Evolutionary conservation across 2,888 invertebrate species (phyloP).

Genomic region (Calephelis perditalis): DNA sequence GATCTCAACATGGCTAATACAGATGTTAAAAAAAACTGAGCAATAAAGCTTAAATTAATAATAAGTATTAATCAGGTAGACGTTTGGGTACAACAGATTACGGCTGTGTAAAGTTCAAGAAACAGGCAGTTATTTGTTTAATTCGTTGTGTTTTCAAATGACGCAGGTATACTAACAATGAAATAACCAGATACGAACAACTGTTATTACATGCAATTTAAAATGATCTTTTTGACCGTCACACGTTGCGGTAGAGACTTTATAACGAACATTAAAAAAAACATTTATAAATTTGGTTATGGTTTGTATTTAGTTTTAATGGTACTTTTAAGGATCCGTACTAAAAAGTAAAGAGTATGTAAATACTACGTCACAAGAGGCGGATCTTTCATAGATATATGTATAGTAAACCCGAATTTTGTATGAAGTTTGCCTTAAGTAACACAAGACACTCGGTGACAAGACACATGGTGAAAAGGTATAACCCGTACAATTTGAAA

Average conservation of each 20-base stretch:
- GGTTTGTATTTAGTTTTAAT: no score
- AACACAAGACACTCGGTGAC: no score
- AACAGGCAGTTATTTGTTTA: not conserved
- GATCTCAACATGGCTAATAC: not conserved
- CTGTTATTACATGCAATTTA: not conserved
- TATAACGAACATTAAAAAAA: no score
- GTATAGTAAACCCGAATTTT: no score
- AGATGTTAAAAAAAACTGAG: not conserved
- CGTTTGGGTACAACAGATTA: not conserved
- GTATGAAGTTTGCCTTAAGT: no score
- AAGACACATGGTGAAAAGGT: no score
- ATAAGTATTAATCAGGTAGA: not conserved
- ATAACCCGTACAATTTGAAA: no score
- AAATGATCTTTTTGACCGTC: not conserved
- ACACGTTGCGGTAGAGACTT: not conserved
- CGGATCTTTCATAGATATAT: no score
- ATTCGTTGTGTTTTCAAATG: not conserved
- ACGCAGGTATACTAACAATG: not conserved
- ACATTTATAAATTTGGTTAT: no score
- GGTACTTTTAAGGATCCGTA: no score
- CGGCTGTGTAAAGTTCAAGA: not conserved
- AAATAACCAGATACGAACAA: not conserved
- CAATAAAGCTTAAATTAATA: not conserved
- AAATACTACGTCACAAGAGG: no score
- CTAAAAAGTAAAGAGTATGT: no score